Percentiles rank a stretch among this genome's conserved stretches.
Conservation (phyloP, 2,113 vertebrate genomes). For the Rana temporaria region DNA sequence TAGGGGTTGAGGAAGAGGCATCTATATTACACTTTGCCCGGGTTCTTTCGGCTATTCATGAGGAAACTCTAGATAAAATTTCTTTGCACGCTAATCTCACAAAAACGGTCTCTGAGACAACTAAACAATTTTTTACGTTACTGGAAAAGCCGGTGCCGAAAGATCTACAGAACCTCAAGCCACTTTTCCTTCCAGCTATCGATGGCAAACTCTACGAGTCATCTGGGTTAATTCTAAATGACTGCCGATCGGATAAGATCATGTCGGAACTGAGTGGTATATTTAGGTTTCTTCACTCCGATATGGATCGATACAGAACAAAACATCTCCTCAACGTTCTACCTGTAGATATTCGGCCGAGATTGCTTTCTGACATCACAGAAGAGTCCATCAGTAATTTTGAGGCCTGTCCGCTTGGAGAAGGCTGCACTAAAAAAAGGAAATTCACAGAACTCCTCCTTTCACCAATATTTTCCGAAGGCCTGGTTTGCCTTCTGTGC, state of each 20-base stretch:
- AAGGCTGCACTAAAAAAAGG: slow-evolving; percentile 66
- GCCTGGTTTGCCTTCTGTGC: slow-evolving; percentile 75
- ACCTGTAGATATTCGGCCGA: slow-evolving; percentile 68
- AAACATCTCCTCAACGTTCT: slow-evolving; percentile 68
- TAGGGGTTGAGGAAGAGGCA: slow-evolving; percentile 68
- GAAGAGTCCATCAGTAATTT: slow-evolving; percentile 65
- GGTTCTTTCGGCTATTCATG: slow-evolving; percentile 73
- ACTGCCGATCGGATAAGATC: slow-evolving; percentile 64
- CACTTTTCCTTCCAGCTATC: slow-evolving; percentile 76
- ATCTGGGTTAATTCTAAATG: slow-evolving; percentile 72
- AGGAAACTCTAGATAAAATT: slow-evolving; percentile 67
- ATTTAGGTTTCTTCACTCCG: slow-evolving; percentile 70
- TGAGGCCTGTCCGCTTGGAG: slow-evolving; percentile 63
- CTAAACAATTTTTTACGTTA: slow-evolving; percentile 70
- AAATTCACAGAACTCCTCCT: slow-evolving; percentile 71
- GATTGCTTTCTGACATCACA: slow-evolving; percentile 69
- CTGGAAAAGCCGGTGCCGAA: slow-evolving; percentile 49
- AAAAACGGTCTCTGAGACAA: slow-evolving; percentile 65
- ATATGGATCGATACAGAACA: slow-evolving; percentile 57
- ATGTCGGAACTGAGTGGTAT: slow-evolving; percentile 60
- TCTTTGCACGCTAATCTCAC: slow-evolving; percentile 66
- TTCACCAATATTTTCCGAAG: slow-evolving; percentile 70
- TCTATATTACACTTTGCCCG: slow-evolving; percentile 71
- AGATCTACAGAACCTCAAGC: slow-evolving; percentile 36
- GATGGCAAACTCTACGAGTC: slow-evolving; percentile 75